These are phyloP conservation scores for Gorilla gorilla DNA, from an alignment of 2,113 vertebrate genomes.

Conservation along the genomic window DNA sequence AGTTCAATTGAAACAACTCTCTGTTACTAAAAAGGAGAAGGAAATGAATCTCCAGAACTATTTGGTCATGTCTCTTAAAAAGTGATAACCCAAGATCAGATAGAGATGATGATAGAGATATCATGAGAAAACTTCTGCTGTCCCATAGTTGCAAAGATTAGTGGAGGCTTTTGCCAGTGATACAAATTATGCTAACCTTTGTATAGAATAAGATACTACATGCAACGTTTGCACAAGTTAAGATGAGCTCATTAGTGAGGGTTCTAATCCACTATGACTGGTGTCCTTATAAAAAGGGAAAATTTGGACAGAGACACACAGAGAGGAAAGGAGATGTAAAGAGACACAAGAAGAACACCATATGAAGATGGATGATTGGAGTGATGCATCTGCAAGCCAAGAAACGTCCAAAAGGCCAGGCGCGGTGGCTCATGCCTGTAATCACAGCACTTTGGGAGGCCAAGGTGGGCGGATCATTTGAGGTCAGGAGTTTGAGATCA, in stretches of 20 bases:
- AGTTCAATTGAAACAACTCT: background rate
- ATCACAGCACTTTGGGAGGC: no score
- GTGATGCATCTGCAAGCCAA: background rate
- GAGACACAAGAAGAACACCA: background rate
- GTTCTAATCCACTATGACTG: background rate
- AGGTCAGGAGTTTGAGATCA: no score
- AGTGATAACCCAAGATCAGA: background rate
- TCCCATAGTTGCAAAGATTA: background rate
- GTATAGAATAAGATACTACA: background rate
- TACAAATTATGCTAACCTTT: background rate
- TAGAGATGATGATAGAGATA: background rate
- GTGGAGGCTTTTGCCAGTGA: background rate
- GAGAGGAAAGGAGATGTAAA: no score
- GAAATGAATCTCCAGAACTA: background rate
- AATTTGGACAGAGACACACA: no score
- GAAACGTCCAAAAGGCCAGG: background rate
- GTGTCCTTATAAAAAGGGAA: no score
- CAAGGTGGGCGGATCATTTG: no score
- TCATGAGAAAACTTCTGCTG: background rate
- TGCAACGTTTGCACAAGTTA: background rate
- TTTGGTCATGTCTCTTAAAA: background rate
- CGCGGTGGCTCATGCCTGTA: no score
- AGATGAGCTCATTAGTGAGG: background rate
- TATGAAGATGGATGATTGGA: no score
- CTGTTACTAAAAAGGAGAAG: background rate